Conservation (phyloP, 2,888 invertebrate genomes). For the Dastarcus helophoroides region DNA sequence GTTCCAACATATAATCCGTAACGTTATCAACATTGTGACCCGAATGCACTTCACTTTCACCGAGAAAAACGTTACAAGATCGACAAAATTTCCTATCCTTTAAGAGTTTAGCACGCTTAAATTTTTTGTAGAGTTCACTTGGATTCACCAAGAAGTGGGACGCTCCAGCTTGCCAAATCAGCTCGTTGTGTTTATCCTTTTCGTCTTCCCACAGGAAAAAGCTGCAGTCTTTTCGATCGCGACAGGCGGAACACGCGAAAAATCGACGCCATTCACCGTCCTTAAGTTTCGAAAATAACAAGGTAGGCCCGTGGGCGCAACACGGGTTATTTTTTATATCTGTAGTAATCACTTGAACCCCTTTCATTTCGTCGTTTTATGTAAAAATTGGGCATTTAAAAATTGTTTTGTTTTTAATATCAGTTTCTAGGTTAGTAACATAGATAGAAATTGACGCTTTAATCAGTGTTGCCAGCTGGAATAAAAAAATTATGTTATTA, state of each 20-base stretch:
- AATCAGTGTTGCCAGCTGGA: no score
- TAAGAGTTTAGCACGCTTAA: no score
- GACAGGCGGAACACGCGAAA: slow-evolving; percentile 75
- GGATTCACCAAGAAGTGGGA: no score
- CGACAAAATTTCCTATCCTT: slow-evolving; percentile 49
- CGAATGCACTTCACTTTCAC: slow-evolving; percentile 38
- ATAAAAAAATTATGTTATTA: no score
- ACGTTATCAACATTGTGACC: slow-evolving; percentile 46
- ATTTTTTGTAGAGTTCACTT: no score
- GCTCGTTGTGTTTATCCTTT: slow-evolving; percentile 30
- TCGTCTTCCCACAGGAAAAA: slow-evolving; percentile 52
- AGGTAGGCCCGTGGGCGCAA: slow-evolving; percentile 67
- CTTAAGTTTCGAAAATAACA: slow-evolving; percentile 48
- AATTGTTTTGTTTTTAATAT: no score
- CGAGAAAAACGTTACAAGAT: slow-evolving; percentile 46
- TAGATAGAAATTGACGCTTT: no score
- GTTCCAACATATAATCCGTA: slow-evolving; percentile 44
- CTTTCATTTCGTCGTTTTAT: no score
- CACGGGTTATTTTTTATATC: slow-evolving; percentile 52
- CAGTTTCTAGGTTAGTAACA: no score
- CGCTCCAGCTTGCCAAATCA: slow-evolving; percentile 17
- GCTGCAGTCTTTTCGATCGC: slow-evolving; percentile 65
- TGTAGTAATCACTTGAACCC: slow-evolving; percentile 43
- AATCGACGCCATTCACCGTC: slow-evolving; percentile 42
- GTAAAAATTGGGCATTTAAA: no score